Evolutionary conservation across 2,113 vertebrate species (phyloP).

Genomic region (Ailuropoda melanoleuca): DNA sequence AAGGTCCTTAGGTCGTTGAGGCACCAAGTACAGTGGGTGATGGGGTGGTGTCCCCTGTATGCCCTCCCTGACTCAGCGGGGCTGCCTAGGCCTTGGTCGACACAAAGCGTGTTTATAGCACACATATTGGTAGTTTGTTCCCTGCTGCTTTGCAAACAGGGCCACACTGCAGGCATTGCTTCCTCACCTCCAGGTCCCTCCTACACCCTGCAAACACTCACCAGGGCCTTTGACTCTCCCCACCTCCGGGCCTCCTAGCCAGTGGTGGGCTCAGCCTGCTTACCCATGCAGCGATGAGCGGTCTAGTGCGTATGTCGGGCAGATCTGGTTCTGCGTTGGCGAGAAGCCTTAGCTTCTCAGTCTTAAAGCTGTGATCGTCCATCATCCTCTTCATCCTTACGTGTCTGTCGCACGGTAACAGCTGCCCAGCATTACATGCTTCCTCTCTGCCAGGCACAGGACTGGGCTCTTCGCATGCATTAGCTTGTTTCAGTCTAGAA

Average conservation of each 20-base stretch:
- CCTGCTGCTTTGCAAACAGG: neutral
- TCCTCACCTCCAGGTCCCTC: neutral
- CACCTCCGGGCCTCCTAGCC: neutral
- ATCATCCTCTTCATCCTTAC: neutral
- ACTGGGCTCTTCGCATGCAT: neutral
- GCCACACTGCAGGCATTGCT: neutral
- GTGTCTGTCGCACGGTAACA: neutral
- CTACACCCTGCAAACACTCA: neutral
- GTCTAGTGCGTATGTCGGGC: fast-evolving
- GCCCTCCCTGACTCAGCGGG: neutral
- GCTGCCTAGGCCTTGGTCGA: neutral
- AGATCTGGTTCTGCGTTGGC: neutral
- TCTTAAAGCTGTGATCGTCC: neutral
- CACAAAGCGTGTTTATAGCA: neutral
- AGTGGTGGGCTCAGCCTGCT: neutral
- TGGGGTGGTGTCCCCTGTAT: neutral
- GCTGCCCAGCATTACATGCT: neutral
- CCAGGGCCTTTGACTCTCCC: neutral
- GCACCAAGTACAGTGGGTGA: neutral
- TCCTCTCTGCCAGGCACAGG: neutral
- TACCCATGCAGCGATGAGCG: fast-evolving
- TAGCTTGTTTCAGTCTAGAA: neutral
- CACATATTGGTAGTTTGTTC: neutral
- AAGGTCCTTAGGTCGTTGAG: neutral
- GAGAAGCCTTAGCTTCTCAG: neutral